Base-by-base conservation (phyloP, 2,888 invertebrate genomes). In the Chymomyza fuscimana region DNA sequence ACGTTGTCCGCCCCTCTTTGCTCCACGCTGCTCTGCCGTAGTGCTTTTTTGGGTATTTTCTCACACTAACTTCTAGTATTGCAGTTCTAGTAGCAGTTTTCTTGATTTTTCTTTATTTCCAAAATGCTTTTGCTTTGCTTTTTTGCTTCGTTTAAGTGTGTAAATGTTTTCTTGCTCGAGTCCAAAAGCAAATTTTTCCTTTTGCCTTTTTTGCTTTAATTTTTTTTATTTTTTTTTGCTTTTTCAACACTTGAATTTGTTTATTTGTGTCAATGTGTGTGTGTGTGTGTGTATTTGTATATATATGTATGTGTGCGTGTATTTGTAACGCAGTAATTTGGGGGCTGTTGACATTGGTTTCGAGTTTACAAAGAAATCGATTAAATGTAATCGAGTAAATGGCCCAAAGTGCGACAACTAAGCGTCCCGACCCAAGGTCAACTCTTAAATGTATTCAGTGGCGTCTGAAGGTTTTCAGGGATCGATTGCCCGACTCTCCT, bases 281-380 rank as follows among this genome's bases (percentile, higher is more conserved):
- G 62, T 71, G 63, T 66, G 32, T 72, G 25, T 75, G 62, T 70
- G 50, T 70, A 56, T 67, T 36, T 75, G 69, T 69, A 54, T 72
- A 60, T 71, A 60, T 66, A 25, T 72, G 22, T 63, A 29, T 70
- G 36, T 73, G 51, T 74, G 63, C 67, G 52, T 75, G 65, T 63
- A 61, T 52, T 7, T 69, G 52, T 69, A 54, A 74, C 73, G 66
- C 73, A 58, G 72, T 65, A 78, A 63, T 64, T 64, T 73, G 65
- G 77, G 82, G 89, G 84, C 90, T 89, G 90, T 89, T 89, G 89
- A 89, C 89, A 89, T 90, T 90, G 89, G 90, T 85, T 89, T 86
- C 89, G 79, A 85, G 88, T 86, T 89, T 87, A 82, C 89, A 89
- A 89, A 86, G 89, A 89, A 90, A 89, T 90, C 89, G 89, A 89